These are phyloP conservation scores for Fistularia tabacaria DNA, from an alignment of 2,797 vertebrate genomes.

Conservation along the genomic window DNA sequence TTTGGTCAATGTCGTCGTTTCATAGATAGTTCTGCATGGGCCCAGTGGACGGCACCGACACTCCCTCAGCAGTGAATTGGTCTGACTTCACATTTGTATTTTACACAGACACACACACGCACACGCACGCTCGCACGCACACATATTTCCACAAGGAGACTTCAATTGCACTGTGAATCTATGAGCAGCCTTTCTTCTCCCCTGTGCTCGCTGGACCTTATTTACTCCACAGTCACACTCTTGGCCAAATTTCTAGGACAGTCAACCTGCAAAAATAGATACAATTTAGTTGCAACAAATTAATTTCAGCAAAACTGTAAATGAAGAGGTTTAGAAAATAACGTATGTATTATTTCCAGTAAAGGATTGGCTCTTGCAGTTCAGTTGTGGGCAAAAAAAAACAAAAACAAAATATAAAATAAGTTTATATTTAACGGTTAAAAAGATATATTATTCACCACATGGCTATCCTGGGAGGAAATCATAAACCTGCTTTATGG, in stretches of 20 bases:
- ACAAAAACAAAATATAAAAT: no score
- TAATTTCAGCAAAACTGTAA: no score
- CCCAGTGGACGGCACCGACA: conserved; percentile 38
- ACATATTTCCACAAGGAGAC: conserved; percentile 24
- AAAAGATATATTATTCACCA: no score
- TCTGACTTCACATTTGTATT: conserved; percentile 65
- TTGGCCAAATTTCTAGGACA: conserved; percentile 96
- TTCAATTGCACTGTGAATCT: conserved; percentile 62
- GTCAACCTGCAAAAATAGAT: conserved; percentile 82
- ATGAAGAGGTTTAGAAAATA: no score
- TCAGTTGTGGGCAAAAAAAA: no score
- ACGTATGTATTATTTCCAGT: no score
- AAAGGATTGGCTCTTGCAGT: no score
- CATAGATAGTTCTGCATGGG: conserved; percentile 34
- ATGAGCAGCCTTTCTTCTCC: conserved; percentile 25
- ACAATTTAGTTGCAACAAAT: no score
- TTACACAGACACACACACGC: conserved; percentile 6
- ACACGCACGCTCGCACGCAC: conserved; percentile 17
- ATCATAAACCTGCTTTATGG: no score
- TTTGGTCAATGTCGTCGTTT: conserved; percentile 22
- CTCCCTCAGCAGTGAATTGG: conserved; percentile 48
- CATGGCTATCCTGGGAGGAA: no score
- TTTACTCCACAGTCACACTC: conserved; percentile 94
- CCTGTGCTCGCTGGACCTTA: conserved; percentile 10
- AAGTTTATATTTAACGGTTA: no score